Percentiles rank a stretch among this genome's conserved stretches.
These are phyloP conservation scores for Mechanitis messenoides DNA, from an alignment of 2,888 invertebrate genomes.

Conservation along the genomic window DNA sequence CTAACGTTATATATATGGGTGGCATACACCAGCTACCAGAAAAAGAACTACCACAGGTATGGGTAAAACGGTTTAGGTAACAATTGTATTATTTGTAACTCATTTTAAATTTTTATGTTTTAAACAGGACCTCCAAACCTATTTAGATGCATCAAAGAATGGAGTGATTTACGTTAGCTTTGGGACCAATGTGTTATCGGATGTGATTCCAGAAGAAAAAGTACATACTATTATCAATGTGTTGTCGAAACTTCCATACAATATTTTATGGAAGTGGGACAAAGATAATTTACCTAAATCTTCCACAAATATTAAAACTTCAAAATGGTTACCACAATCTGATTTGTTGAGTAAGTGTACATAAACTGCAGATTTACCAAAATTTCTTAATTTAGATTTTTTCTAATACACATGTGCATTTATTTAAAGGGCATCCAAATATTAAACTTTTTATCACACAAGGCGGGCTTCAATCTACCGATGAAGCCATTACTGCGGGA, in stretches of 20 bases:
- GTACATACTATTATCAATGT: slow-evolving; percentile 44
- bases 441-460: slow-evolving; percentile 61
- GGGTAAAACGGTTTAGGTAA: too few relatives aligned
- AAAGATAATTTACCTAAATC: slow-evolving; percentile 44
- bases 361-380: too few relatives aligned
- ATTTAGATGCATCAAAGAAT: slow-evolving; percentile 48
- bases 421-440: slow-evolving; percentile 50
- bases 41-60: slow-evolving; percentile 37
- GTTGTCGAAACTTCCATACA: slow-evolving; percentile 56
- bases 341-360: slow-evolving; percentile 49
- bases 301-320: slow-evolving; percentile 53
- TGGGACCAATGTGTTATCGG: slow-evolving; percentile 54
- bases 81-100: too few relatives aligned
- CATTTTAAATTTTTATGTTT: not conserved
- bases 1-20: slow-evolving; percentile 39
- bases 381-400: too few relatives aligned
- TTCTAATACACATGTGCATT: too few relatives aligned
- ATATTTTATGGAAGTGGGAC: slow-evolving; percentile 34
- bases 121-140: slow-evolving; percentile 41
- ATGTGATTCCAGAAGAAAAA: slow-evolving; percentile 42
- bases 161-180: slow-evolving; percentile 65
- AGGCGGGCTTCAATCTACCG: slow-evolving; percentile 39
- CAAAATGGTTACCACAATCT: slow-evolving; percentile 66
- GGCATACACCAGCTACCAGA: slow-evolving; percentile 8
- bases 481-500: too few relatives aligned